phyloP scores from a whole-genome alignment of 2,113 vertebrate genomes.

The Dromaius novaehollandiae region DNA sequence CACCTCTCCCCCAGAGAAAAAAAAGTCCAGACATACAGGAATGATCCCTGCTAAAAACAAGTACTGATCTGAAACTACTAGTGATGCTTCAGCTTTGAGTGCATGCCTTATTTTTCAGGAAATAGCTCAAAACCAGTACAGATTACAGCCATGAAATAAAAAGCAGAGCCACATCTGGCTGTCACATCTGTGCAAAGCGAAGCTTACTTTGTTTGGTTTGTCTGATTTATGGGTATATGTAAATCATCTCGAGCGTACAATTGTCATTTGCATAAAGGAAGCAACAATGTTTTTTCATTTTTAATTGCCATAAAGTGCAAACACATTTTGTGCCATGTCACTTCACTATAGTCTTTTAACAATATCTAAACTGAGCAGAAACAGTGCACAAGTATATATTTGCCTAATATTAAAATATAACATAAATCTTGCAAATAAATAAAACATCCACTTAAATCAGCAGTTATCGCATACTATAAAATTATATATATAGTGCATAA shows the following conservation, averaged over 20 bases:
- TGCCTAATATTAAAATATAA: neutral
- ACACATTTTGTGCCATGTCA: neutral
- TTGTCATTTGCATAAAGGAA: conserved; percentile 42
- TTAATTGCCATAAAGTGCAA: conserved; percentile 26
- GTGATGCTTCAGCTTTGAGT: neutral
- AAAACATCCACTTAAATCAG: neutral
- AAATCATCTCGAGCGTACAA: conserved; percentile 16
- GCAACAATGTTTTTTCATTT: neutral
- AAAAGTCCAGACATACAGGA: neutral
- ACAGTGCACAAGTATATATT: neutral
- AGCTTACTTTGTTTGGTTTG: conserved; percentile 34
- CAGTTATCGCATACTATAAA: neutral
- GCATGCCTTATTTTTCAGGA: conserved; percentile 16
- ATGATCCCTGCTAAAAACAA: neutral
- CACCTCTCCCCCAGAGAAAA: neutral
- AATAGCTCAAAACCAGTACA: conserved; percentile 58
- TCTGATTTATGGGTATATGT: conserved; percentile 33
- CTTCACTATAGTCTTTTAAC: neutral
- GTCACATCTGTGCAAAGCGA: conserved; percentile 45
- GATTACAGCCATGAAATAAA: conserved; percentile 61
- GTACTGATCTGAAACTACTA: neutral
- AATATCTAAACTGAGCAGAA: neutral
- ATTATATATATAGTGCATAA: neutral
- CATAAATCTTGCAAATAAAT: neutral
- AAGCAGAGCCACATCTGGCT: conserved; percentile 65